Evolutionary conservation across 2,888 invertebrate genomes (phyloP), one percentile per base, ranked within the genome.

Genomic region (Sminthurides aquaticus): DNA sequence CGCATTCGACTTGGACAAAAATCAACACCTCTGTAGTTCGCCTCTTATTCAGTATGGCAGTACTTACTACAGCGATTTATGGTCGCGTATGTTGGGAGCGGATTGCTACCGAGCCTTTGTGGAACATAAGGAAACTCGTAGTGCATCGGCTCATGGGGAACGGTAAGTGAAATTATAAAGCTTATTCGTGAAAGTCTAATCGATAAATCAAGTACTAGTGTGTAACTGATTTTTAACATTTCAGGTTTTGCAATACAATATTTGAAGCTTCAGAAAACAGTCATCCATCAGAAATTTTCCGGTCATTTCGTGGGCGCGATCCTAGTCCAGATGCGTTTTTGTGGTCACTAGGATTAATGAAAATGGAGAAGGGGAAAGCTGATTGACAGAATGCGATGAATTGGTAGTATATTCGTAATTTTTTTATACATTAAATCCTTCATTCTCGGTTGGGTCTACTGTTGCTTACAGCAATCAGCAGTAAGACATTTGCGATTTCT

Each of bases 291-390:
- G 90, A 95, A 80, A 85, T 92, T 3, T 97, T 97, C 80, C 83
- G 95, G 65, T 84, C 88, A 76, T 97, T 96, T 80, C 84, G 92
- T 69, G 96, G 96, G 0, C 84, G 96, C 59, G 95, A 97, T 80
- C 95, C 95, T 0, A 89, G 89, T 1, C 87, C 89, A 0, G 87
- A 89, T 76, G 90, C 92, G 0, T 79, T 94, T 49, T 79, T 94
- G 0, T 85, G 83, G 72, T 84, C 83, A 67, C 80, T 87, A 57
- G 84, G 85, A 15, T 67, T 76, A 25, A 72, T 71, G 34, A 64
- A 66, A 27, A 25, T 65, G 18, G 48, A 56, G 1, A 62, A 56
- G 57, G 25, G 43, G 15, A 34, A 34, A 34, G n/a, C n/a, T n/a
- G n/a, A n/a, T n/a, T n/a, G n/a, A n/a, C n/a, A n/a, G n/a, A n/a